A percentile compares a stretch with the other conserved stretches of the same genome.
Conservation (phyloP, 2,113 vertebrate species). For the Axis porcinus region DNA sequence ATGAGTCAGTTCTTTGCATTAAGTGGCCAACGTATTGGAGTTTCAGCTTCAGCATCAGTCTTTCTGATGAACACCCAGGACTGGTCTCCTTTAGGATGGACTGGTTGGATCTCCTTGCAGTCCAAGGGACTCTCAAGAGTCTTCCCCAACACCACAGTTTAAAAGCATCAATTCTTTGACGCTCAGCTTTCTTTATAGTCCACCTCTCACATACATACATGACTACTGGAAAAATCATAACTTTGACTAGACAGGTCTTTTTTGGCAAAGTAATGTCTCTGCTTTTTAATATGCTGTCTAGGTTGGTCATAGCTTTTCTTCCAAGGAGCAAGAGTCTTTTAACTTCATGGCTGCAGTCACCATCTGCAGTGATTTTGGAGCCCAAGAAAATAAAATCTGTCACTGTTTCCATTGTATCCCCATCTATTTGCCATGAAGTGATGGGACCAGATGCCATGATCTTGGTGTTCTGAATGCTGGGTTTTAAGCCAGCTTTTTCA, state of each 20-base stretch:
- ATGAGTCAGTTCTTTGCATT: background rate
- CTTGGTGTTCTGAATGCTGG: background rate
- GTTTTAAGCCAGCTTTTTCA: background rate
- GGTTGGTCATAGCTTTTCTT: background rate
- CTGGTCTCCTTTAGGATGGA: background rate
- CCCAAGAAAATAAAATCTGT: background rate
- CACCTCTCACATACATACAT: background rate
- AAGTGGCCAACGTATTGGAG: background rate
- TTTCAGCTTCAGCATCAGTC: background rate
- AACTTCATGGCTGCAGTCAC: background rate
- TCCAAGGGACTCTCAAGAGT: background rate
- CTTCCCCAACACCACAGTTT: background rate
- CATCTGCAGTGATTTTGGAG: background rate
- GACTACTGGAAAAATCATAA: background rate
- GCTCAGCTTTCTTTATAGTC: background rate
- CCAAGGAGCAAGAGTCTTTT: background rate
- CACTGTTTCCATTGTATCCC: background rate
- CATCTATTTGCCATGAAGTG: background rate
- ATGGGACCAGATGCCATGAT: background rate
- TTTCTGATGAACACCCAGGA: background rate
- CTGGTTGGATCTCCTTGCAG: background rate
- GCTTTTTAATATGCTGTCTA: background rate
- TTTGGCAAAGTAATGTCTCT: background rate
- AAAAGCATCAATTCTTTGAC: fast-evolving
- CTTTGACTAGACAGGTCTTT: background rate